phyloP scores from a whole-genome alignment of 2,797 vertebrate genomes.

The Myotis myotis region DNA sequence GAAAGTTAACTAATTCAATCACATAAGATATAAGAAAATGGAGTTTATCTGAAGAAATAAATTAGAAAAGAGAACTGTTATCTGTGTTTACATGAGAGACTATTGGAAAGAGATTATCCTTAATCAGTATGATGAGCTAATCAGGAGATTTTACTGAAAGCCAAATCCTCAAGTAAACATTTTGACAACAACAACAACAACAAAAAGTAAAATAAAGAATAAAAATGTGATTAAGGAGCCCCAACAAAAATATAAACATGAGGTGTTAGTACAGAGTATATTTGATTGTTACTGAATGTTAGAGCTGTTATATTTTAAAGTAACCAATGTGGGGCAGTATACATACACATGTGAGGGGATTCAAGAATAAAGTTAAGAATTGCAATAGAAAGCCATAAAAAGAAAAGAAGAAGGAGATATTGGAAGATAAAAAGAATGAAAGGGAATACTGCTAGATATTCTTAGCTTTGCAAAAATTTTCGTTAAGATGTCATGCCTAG shows the following conservation, averaged over 20 bases:
- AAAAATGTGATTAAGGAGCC: constrained; percentile 54
- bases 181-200: constrained; percentile 27
- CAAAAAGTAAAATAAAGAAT: constrained; percentile 49
- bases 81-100: constrained; percentile 52
- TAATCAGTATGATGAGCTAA: constrained; percentile 72
- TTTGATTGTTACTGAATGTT: background rate
- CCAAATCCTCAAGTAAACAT: constrained; percentile 59
- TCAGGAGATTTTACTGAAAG: constrained; percentile 62
- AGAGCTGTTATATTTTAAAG: background rate
- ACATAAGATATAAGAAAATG: background rate
- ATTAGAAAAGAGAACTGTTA: constrained; percentile 37
- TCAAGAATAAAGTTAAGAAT: background rate
- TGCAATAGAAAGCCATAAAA: background rate
- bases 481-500: accelerated
- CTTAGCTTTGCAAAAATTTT: background rate
- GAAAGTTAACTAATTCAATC: background rate
- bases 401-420: background rate
- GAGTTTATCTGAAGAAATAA: constrained; percentile 10
- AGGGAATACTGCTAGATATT: background rate
- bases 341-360: background rate
- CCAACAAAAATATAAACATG: constrained; percentile 7
- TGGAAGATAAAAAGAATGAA: background rate
- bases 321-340: background rate
- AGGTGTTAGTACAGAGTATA: background rate
- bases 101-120: constrained; percentile 62